Evolutionary conservation across 2,888 invertebrate species (phyloP).

Genomic region (Drosophila yooni): DNA sequence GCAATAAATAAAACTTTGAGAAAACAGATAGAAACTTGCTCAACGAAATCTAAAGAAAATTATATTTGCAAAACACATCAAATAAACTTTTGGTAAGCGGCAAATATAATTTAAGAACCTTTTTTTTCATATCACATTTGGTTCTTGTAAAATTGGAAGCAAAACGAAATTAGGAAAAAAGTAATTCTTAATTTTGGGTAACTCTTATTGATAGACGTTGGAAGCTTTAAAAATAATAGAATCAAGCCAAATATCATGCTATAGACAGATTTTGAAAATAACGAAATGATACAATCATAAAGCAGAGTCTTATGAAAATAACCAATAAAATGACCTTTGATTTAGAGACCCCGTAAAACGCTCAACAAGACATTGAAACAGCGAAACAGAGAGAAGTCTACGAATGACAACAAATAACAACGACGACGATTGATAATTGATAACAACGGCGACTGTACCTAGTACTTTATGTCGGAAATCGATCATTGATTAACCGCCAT

Average conservation of each 20-base stretch:
- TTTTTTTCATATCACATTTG: not conserved
- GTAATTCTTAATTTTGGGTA: not conserved
- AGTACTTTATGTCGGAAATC: conserved; percentile 21
- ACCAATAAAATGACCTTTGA: conserved; percentile 22
- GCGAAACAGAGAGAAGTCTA: conserved; percentile 44
- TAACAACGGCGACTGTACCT: conserved; percentile 66
- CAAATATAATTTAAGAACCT: conserved; percentile 1
- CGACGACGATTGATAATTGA: conserved; percentile 55
- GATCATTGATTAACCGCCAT: conserved; percentile 67
- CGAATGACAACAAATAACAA: conserved; percentile 57
- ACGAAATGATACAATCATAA: conserved; percentile 15
- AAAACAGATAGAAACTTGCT: conserved; percentile 7
- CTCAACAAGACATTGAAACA: conserved; percentile 46
- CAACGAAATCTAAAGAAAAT: conserved; percentile 16
- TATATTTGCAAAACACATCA: conserved; percentile 10
- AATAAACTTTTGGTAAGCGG: conserved; percentile 12
- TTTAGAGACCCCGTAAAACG: conserved; percentile 33
- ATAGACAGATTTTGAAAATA: conserved; percentile 21
- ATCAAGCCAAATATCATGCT: conserved; percentile 31
- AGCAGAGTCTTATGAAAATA: conserved; percentile 20
- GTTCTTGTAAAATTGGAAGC: not conserved
- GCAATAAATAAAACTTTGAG: conserved; percentile 9
- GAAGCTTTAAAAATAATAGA: conserved; percentile 8
- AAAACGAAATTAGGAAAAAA: not conserved
- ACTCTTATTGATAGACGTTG: not conserved